Percentiles rank a stretch among this genome's conserved stretches.
phyloP scores from a whole-genome alignment of 2,113 vertebrate genomes.

The Orientallactaga bullata region DNA sequence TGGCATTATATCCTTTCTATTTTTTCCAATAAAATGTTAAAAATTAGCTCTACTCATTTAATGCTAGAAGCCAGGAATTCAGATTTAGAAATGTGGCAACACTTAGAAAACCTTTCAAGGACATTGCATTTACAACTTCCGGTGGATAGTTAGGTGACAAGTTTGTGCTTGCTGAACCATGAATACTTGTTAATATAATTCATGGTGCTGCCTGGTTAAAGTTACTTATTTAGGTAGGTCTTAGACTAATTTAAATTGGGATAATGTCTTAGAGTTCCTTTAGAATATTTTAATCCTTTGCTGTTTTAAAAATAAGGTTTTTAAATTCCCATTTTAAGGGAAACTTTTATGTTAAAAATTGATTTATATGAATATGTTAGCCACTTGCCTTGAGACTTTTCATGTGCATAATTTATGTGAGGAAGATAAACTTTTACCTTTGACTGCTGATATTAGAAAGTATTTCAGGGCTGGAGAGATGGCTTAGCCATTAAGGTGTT shows the following conservation, averaged over 20 bases:
- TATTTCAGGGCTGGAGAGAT: too few species aligned
- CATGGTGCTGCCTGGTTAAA: background rate
- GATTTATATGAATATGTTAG: background rate
- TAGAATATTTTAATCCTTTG: slow-evolving; percentile 67
- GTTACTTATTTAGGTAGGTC: slow-evolving; percentile 63
- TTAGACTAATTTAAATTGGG: slow-evolving; percentile 17
- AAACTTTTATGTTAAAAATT: background rate
- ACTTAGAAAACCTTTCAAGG: background rate
- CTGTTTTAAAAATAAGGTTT: slow-evolving; percentile 41
- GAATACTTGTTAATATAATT: slow-evolving; percentile 47
- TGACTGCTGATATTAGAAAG: slow-evolving; percentile 4
- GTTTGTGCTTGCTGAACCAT: background rate
- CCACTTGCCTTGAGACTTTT: background rate
- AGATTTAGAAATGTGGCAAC: slow-evolving; percentile 51
- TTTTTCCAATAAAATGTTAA: background rate
- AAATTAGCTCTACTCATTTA: background rate
- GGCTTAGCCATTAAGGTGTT: too few species aligned
- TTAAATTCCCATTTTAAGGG: background rate
- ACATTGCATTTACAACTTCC: background rate
- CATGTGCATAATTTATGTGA: slow-evolving; percentile 31
- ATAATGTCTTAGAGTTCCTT: slow-evolving; percentile 64
- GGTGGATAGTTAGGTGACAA: background rate
- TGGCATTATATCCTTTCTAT: background rate
- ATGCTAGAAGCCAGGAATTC: slow-evolving; percentile 10
- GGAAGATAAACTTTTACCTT: slow-evolving; percentile 52